phyloP scores from a whole-genome alignment of 2,797 vertebrate species.

The Spea hammondii region DNA sequence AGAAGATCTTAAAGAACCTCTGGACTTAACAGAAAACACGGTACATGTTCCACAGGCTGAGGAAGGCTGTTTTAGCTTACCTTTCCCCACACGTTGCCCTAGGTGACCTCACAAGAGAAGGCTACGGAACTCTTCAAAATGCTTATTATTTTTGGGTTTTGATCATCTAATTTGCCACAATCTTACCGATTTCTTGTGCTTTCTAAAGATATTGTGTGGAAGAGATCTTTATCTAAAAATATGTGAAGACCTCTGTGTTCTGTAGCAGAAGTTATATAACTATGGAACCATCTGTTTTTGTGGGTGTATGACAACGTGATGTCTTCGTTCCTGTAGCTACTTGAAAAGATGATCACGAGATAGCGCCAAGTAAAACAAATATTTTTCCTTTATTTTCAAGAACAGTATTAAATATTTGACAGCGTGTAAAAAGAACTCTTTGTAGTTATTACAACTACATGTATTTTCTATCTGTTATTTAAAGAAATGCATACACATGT shows the following conservation, averaged over 20 bases:
- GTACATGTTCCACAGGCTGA: too few species aligned
- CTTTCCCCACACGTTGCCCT: too few species aligned
- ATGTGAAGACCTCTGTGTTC: conserved; percentile 1
- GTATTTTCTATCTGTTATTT: not conserved
- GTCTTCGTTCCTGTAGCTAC: conserved; percentile 39
- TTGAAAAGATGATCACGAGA: conserved; percentile 34
- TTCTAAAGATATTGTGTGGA: not conserved
- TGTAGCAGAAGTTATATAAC: conserved; percentile 41
- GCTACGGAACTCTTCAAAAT: too few species aligned
- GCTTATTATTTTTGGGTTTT: not conserved
- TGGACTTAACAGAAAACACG: too few species aligned
- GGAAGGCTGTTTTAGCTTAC: too few species aligned
- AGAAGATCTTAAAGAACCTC: too few species aligned
- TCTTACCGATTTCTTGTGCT: too few species aligned
- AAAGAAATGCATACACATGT: not conserved
- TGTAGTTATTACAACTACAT: not conserved
- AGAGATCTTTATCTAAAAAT: not conserved
- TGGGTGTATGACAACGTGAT: conserved; percentile 50
- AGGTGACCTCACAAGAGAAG: too few species aligned
- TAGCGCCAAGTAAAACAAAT: conserved; percentile 40
- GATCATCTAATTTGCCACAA: too few species aligned
- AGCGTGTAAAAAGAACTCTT: not conserved
- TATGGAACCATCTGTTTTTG: conserved; percentile 48
- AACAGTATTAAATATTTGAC: conserved; percentile 28
- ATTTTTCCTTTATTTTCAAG: conserved; percentile 46